Conservation (phyloP, 2,797 vertebrate species). For the Notoglanidium macrostoma region DNA sequence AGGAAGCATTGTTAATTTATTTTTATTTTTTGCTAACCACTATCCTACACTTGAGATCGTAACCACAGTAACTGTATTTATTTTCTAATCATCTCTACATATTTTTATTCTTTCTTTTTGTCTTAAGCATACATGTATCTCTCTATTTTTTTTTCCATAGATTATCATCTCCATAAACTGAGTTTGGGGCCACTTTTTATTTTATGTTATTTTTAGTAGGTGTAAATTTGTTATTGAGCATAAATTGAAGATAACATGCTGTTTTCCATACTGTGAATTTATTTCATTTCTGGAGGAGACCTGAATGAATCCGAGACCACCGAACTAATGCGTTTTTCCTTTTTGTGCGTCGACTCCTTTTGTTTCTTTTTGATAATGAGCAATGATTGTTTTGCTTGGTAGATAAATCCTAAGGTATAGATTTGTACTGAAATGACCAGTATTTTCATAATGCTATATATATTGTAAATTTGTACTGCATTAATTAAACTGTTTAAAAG, state of each 20-base stretch:
- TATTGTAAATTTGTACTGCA: constrained; percentile 77
- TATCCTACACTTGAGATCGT: constrained; percentile 72
- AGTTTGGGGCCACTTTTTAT: constrained; percentile 22
- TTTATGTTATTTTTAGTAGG: constrained; percentile 16
- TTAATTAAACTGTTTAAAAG: constrained; percentile 72
- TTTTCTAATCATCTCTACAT: constrained; percentile 68
- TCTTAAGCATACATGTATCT: constrained; percentile 53
- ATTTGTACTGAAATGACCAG: constrained; percentile 83
- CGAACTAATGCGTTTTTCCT: constrained; percentile 58
- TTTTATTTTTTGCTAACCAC: constrained; percentile 62
- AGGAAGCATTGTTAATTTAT: constrained; percentile 72
- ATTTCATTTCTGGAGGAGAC: constrained; percentile 58
- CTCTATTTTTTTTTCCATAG: constrained; percentile 66
- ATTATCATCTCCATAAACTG: constrained; percentile 53
- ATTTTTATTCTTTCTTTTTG: constrained; percentile 51
- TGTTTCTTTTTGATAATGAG: constrained; percentile 63
- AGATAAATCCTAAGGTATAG: constrained; percentile 78
- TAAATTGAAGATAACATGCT: constrained; percentile 53
- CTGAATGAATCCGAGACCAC: constrained; percentile 60
- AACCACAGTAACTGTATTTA: constrained; percentile 73
- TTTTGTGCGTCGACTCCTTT: constrained; percentile 41
- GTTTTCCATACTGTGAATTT: constrained; percentile 78
- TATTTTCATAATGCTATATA: constrained; percentile 80
- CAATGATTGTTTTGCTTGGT: constrained; percentile 67
- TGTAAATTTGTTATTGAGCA: constrained; percentile 15